Conservation (phyloP, 92 coral and sea anemone genomes). For the Heliopora coerulea region DNA sequence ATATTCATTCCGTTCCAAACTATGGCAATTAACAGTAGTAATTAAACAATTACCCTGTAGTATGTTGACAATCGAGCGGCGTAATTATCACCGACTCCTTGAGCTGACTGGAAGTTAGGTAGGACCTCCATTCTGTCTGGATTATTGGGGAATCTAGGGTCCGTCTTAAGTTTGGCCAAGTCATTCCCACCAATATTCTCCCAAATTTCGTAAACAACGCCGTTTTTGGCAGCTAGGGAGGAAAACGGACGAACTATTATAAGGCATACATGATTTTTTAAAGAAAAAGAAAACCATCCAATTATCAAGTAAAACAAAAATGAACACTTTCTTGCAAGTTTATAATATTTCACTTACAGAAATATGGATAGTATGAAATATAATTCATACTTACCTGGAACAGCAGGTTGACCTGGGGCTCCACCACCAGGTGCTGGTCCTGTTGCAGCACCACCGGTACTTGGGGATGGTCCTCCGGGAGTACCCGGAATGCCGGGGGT, state of each 20-base stretch:
- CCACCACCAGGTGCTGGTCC: neutral
- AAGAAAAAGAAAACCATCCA: no score
- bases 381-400: slow-evolving; percentile 4
- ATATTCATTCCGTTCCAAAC: no score
- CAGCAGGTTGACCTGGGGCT: slow-evolving; percentile 2
- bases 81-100: slow-evolving; percentile 49
- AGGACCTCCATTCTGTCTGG: slow-evolving; percentile 44
- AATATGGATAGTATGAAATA: neutral
- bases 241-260: neutral
- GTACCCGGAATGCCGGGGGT: neutral
- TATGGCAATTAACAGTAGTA: neutral
- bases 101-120: slow-evolving; percentile 32
- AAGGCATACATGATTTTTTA: neutral
- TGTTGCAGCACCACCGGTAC: neutral
- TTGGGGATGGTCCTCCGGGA: neutral
- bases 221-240: slow-evolving; percentile 50
- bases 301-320: no score
- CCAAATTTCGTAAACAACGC: slow-evolving; percentile 61
- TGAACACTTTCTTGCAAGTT: no score
- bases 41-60: slow-evolving; percentile 49
- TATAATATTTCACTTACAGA: no score
- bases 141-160: slow-evolving; percentile 37
- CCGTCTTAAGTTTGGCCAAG: slow-evolving; percentile 52
- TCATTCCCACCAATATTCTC: slow-evolving; percentile 49
- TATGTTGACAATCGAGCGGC: slow-evolving; percentile 59